Conservation (phyloP, 1,140 invertebrate genomes). For the Saccostrea echinata region DNA sequence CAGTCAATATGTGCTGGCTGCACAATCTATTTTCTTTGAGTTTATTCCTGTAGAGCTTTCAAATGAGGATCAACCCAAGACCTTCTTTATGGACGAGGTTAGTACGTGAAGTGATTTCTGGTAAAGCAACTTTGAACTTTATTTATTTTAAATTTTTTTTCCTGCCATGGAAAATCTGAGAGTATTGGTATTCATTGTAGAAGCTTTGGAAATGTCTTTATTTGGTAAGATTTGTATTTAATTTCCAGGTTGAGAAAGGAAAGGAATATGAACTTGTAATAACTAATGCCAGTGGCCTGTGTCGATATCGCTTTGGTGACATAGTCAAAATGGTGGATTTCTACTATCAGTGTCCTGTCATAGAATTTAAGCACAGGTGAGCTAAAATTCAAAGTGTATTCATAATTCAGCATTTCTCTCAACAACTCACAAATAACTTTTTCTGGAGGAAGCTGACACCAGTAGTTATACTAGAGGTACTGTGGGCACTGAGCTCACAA, state of each 20-base stretch:
- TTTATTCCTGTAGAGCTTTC: conserved; percentile 75
- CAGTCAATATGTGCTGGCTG: conserved; percentile 73
- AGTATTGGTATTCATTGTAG: too few species aligned
- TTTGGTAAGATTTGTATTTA: background rate
- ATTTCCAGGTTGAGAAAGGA: conserved; percentile 68
- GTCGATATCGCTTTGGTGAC: conserved; percentile 78
- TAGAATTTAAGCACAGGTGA: conserved; percentile 78
- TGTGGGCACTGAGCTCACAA: too few species aligned
- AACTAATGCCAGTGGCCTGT: conserved; percentile 75
- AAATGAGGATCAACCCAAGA: conserved; percentile 72
- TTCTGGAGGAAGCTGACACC: too few species aligned
- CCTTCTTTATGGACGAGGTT: conserved; percentile 76
- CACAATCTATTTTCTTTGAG: conserved; percentile 76
- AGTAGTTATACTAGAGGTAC: too few species aligned
- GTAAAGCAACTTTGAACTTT: too few species aligned
- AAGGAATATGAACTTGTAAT: conserved; percentile 78
- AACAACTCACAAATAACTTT: too few species aligned
- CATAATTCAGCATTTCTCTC: too few species aligned
- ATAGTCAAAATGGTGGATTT: conserved; percentile 76
- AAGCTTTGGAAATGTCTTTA: background rate
- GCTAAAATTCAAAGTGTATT: background rate
- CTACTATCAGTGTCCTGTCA: conserved; percentile 75
- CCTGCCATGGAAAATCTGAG: too few species aligned
- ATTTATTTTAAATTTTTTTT: too few species aligned
- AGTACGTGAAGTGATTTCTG: background rate